Base-by-base conservation (phyloP, 2,888 invertebrate species). In the Trissoscelio sp. region DNA sequence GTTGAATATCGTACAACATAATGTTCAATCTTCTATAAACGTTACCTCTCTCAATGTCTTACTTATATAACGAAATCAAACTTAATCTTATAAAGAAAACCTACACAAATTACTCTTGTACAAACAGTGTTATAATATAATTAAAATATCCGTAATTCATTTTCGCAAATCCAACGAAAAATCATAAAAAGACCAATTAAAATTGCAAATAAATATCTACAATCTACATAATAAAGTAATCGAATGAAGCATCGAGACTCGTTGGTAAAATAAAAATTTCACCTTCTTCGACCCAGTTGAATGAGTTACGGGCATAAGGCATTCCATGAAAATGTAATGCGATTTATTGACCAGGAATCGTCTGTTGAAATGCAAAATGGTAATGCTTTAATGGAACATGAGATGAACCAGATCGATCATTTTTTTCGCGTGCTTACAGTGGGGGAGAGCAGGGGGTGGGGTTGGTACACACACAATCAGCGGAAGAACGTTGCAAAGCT, bases 361-460 rank as follows among this genome's bases (percentile, higher is more conserved):
- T 11, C 37, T 31, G 66, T 48, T 51, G 24, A 64, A 46, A 70
- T 75, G 66, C 14, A 51, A 28, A 62, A 78, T 64, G 55, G 57
- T 31, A 51, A 74, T 75, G 75, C 55, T 75, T 67, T 51, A 66
- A 75, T 80, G 75, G 28, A 58, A 24, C 42, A 44, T 75, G 70
- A 74, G 51, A 57, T 69, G 74, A 69, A 62, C 44, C 24, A 55
- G 34, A 69, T 55, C 57, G 46, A 77, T 62, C 51, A 24, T 5
- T 53, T 51, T 64, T 69, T 75, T 60, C 58, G 51, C 39, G 57
- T 73, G 57, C 31, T 37, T 28, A 16, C 9, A 7, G 20, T 55
- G 14, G 12, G 51, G n/a, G 11, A 16, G 9, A 12, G 24, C 0
- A n/a, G 12, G 16, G 51, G 28, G 12, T 3, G 31, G 60, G 2